Evolutionary conservation across 2,797 vertebrate genomes (phyloP).

Genomic region (Smutsia gigantea): DNA sequence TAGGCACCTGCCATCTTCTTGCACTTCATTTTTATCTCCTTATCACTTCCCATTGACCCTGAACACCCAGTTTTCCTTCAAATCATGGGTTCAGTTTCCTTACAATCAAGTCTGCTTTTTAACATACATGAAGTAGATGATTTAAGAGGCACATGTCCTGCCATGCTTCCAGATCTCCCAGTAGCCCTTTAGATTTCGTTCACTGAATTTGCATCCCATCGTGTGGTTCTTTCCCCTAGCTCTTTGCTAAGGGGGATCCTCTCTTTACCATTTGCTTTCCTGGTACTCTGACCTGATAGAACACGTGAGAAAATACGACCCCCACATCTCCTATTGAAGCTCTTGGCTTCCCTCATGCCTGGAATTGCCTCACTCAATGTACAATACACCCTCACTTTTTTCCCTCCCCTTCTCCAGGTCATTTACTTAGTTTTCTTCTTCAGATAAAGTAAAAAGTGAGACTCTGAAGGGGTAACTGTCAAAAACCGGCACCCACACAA

Average conservation of each 20-base stretch:
- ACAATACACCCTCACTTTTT: no score
- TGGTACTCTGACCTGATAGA: not conserved
- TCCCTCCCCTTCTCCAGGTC: not conserved
- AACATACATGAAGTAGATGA: not conserved
- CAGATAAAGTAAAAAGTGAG: not conserved
- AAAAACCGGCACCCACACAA: not conserved
- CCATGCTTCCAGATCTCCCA: not conserved
- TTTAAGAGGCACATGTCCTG: not conserved
- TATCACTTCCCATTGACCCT: not conserved
- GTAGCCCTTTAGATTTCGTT: not conserved
- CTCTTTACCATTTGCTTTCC: not conserved
- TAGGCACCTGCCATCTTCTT: not conserved
- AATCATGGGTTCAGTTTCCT: not conserved
- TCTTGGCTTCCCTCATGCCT: not conserved
- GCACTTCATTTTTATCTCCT: not conserved
- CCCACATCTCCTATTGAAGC: not conserved
- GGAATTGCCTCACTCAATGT: not conserved
- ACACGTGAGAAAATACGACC: fast-evolving
- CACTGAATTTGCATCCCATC: not conserved
- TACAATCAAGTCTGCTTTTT: not conserved
- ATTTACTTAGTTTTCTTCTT: not conserved
- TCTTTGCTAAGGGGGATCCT: not conserved
- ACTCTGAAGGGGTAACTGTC: not conserved
- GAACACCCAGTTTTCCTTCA: not conserved
- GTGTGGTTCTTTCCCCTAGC: not conserved